Evolutionary conservation across 2,888 invertebrate species (phyloP), one percentile per base, ranked within the genome.

Genomic region (Metellina segmentata): DNA sequence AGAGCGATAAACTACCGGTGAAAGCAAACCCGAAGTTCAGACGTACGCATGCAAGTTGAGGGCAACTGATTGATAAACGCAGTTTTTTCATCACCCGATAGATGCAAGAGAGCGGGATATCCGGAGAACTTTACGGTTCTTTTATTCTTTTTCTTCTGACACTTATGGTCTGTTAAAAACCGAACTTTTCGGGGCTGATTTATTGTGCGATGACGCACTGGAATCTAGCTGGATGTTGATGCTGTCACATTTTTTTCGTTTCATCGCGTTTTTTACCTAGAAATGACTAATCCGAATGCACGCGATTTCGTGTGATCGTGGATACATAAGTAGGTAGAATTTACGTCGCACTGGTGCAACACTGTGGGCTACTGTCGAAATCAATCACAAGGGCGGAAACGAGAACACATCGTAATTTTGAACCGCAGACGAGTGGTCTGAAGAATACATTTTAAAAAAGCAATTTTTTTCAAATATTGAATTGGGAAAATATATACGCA

Each of bases 81-180:
- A 81, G 81, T 81, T 81, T 81, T 74, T 69, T 81, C 69, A 61
- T 16, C 69, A 69, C 69, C 69, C 61, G 61, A 34, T 81, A 7
- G 81, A 52, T 48, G 52, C 81, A 81, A n/a, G 69, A 81, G 81
- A 34, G 81, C 81, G 69, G 81, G 69, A 81, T 81, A 81, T 81
- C 81, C 81, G 61, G 81, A 78, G 52, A 9, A 78, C 78, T 78
- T 52, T 9, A 78, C 6, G 9, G 78, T 16, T n/a, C 19, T 78
- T 78, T 61, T 61, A 61, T 61, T 34, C 34, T 34, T 61, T 61
- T 61, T 61, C 61, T 61, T 16, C 9, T 8, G 61, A 16, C 61
- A 16, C 61, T 61, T 61, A 61, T 16, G 9, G 61, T 61, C 61
- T 61, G 61, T 61, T 61, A 61, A 61, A 61, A 61, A 4, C 61